These are phyloP conservation scores for Palythoa grandis DNA, from an alignment of 92 coral and sea anemone genomes.

Conservation along the genomic window DNA sequence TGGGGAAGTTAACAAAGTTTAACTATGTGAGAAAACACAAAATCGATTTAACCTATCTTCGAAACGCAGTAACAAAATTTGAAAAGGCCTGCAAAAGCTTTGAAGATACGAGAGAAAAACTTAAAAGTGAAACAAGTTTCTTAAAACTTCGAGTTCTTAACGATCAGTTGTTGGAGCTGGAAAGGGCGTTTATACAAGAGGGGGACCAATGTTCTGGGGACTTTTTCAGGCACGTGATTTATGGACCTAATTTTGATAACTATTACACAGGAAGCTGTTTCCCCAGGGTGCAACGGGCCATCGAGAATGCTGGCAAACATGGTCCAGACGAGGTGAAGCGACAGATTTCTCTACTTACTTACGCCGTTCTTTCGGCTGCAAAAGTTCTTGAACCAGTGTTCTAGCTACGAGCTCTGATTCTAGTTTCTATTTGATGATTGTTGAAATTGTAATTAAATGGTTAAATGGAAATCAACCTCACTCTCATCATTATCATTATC, in stretches of 20 bases:
- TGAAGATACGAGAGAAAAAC: constrained; percentile 54
- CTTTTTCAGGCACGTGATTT: constrained; percentile 71
- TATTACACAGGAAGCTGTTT: constrained; percentile 66
- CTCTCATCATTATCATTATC: background rate
- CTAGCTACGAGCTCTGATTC: background rate
- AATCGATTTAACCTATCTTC: constrained; percentile 55
- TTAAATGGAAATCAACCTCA: background rate
- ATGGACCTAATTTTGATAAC: constrained; percentile 60
- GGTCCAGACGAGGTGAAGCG: constrained; percentile 69
- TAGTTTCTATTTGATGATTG: background rate
- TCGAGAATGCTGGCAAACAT: constrained; percentile 42
- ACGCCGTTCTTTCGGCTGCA: constrained; percentile 66
- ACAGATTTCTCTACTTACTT: constrained; percentile 67
- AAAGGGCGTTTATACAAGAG: constrained; percentile 78
- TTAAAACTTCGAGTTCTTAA: constrained; percentile 68
- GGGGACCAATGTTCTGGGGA: constrained; percentile 44
- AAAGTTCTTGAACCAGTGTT: constrained; percentile 49
- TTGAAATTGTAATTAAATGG: too few relatives aligned
- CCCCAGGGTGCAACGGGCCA: constrained; percentile 61
- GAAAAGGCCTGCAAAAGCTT: constrained; percentile 54
- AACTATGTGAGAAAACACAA: constrained; percentile 41
- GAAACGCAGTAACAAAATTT: constrained; percentile 63
- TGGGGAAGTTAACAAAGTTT: constrained; percentile 16
- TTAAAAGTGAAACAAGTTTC: constrained; percentile 50
- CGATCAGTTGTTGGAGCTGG: constrained; percentile 79